Conservation (phyloP, 2,797 vertebrate species). For the Sardinella longiceps region DNA sequence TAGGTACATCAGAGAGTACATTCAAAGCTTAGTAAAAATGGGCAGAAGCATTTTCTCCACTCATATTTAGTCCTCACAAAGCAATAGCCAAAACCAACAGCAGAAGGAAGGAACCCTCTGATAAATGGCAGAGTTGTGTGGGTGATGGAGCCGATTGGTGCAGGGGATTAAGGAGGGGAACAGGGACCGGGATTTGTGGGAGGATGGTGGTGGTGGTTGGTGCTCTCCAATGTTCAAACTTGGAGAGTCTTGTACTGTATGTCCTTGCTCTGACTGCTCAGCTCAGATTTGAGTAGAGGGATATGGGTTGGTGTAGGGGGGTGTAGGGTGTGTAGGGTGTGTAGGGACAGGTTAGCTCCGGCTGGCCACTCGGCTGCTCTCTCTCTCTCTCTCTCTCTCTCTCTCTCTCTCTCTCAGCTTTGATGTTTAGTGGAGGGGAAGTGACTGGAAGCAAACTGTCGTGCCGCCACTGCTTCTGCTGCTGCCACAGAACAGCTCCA, state of each 20-base stretch:
- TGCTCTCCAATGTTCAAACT: too few species aligned
- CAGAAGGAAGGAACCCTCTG: neutral
- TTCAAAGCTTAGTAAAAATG: neutral
- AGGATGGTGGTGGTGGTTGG: neutral
- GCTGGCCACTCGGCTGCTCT: neutral
- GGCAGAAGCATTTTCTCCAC: neutral
- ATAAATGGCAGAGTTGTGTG: neutral
- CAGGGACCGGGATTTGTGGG: neutral
- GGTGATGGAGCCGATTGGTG: neutral
- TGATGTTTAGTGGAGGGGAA: slow-evolving; percentile 32
- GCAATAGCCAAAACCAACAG: neutral
- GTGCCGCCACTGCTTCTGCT: neutral
- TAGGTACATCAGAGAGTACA: neutral
- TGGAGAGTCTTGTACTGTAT: too few species aligned
- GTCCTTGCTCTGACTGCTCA: neutral
- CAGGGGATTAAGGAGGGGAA: neutral
- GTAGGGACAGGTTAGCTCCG: neutral
- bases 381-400: neutral
- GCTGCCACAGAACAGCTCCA: neutral
- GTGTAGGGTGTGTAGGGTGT: neutral
- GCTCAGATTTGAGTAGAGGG: neutral
- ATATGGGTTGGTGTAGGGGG: too few species aligned
- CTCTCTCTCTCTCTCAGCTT: neutral
- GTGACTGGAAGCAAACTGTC: slow-evolving; percentile 29
- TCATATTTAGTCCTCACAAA: neutral